Evolutionary conservation across 2,888 invertebrate genomes (phyloP).

Genomic region (Tetranychus piercei): DNA sequence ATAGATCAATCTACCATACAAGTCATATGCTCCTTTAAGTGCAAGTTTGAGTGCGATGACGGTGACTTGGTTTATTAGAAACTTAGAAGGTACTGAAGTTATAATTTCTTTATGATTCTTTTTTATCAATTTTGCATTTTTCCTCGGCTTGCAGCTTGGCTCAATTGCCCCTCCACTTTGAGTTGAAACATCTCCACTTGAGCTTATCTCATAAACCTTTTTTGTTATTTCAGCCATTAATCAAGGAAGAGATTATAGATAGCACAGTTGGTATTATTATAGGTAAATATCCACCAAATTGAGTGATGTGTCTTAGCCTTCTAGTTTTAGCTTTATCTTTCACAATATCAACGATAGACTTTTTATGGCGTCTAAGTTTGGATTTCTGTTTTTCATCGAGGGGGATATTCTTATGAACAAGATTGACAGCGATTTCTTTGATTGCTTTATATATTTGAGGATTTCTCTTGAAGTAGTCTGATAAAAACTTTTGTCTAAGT

Average conservation of each 20-base stretch:
- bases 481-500: neutral
- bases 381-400: neutral
- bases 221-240: conserved; percentile 2
- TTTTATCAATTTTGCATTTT: too few relatives aligned
- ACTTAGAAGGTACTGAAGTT: too few relatives aligned
- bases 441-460: conserved; percentile 3
- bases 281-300: conserved; percentile 20
- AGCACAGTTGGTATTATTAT: conserved; percentile 14
- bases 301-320: neutral
- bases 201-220: neutral
- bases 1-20: too few relatives aligned
- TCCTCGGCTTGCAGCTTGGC: too few relatives aligned
- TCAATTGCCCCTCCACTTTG: too few relatives aligned
- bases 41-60: too few relatives aligned
- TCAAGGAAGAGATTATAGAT: neutral
- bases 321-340: neutral
- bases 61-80: too few relatives aligned
- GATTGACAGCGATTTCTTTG: conserved; percentile 13
- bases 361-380: neutral
- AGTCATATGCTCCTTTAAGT: too few relatives aligned
- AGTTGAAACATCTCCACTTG: too few relatives aligned
- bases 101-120: too few relatives aligned
- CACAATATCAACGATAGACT: neutral
- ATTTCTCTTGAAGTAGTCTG: neutral
- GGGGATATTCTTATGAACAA: conserved; percentile 7